Base-by-base conservation (phyloP, 1,140 invertebrate genomes). In the Drosophila rufa region DNA sequence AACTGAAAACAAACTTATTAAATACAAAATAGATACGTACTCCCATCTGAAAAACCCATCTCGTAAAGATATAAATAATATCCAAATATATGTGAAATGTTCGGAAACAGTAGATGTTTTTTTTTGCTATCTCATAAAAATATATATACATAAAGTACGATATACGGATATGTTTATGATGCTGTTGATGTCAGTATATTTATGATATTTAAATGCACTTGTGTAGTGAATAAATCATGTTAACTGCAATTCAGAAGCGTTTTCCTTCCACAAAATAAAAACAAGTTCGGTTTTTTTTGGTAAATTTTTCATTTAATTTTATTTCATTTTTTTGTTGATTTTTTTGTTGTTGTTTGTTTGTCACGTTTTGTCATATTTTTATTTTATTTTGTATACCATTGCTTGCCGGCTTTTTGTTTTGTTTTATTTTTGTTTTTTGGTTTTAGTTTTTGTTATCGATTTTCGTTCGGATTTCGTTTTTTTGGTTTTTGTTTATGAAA, bases 401-500 rank as follows among this genome's bases (percentile, higher is more conserved):
- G 82, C 78, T 84, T 84, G 78, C 82, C 76, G 84, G 81, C 75
- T 58, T 70, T 82, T 79, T 76, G 45, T 59, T 50, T 74, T 62
- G 46, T 60, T 61, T 48, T 64, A 27, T 69, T 65, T 65, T 70
- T 46, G 38, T 51, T 74, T 48, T 27, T 74, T 48, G 27, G n/a
- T 36, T 82, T 74, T 57, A 30, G 59, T 53, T 78, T 46, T 74
- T 45, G 59, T 75, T 67, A 61, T 83, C 46, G 48, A 36, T 66
- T 60, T 75, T 70, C 47, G 62, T 68, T 70, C 53, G 60, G 60
- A 66, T 66, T 67, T 73, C 59, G 66, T 50, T 64, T 68, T 47
- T 74, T 71, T 46, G 11, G 60, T 47, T 64, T 70, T 90, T 74
- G 78, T 91, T 85, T 83, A 92, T 91, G 85, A 87, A 87, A 92